Evolutionary conservation across 2,888 invertebrate species (phyloP).

Genomic region (Ceraclea dissimilis): DNA sequence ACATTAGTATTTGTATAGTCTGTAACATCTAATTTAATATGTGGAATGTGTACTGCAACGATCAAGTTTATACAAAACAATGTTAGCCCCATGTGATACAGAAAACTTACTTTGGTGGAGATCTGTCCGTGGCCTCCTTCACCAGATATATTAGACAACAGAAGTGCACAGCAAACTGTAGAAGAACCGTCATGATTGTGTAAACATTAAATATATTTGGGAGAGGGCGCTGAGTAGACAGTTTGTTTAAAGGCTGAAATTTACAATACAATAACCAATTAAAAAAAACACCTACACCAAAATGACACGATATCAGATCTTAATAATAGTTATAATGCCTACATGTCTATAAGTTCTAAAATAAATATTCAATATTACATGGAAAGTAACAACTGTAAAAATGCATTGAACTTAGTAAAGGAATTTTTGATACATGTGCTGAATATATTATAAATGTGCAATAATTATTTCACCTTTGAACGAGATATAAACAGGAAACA

Average conservation of each 20-base stretch:
- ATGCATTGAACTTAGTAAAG: not conserved
- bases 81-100: too few relatives aligned
- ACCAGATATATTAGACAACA: conserved; percentile 84
- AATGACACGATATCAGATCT: too few relatives aligned
- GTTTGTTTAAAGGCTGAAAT: conserved; percentile 74
- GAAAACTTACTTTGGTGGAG: conserved; percentile 56
- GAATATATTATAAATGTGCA: conserved; percentile 8
- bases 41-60: too few relatives aligned
- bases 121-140: conserved; percentile 64
- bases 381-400: too few relatives aligned
- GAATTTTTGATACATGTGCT: not conserved
- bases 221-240: conserved; percentile 90
- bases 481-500: conserved; percentile 98
- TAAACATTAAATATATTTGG: conserved; percentile 99
- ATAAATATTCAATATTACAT: not conserved
- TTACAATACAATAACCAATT: conserved; percentile 27
- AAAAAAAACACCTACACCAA: not conserved
- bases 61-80: too few relatives aligned
- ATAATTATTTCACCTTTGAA: conserved; percentile 69
- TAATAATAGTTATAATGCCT: too few relatives aligned
- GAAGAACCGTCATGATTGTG: conserved; percentile 88
- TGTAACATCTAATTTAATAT: too few relatives aligned
- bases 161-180: conserved; percentile 95
- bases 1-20: too few relatives aligned
- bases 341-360: too few relatives aligned